Evolutionary conservation across 2,797 vertebrate species (phyloP), one percentile per base, ranked within the genome.

Genomic region (Luscinia luscinia): DNA sequence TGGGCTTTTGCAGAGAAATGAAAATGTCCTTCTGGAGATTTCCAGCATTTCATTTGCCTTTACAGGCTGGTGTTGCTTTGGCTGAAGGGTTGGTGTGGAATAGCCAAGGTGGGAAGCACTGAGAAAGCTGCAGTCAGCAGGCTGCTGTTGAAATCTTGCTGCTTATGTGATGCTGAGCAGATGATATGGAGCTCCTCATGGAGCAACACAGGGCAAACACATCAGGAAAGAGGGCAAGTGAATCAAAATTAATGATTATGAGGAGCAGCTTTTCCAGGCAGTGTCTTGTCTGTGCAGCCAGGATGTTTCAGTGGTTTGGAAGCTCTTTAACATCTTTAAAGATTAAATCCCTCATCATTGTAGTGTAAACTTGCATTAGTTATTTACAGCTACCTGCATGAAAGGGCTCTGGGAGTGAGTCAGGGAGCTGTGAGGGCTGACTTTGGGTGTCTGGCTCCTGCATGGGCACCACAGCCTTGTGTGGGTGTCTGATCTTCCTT

Each of bases 311-410:
- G 89, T 59, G 90, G 89, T 58, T 81, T 92, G 82, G 79, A n/a
- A 40, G 21, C 26, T 89, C 82, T 91, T 77, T 83, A 85, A 85
- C 12, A 7, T 51, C 68, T 87, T 79, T 51, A 41, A 70, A 89
- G 93, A 95, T 92, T 83, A 89, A 91, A 96, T 64, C 40, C 68
- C 62, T 80, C 46, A 24, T 38, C 9, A 0, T 32, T 93, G 75
- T 61, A 78, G n/a, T 75, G 72, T 96, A 95, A 96, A 93, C 90
- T 87, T 58, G 62, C 34, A 4, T 59, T 51, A 78, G 78, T 66
- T 94, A 85, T 95, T 94, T 90, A 94, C 91, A 87, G 84, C 22
- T 91, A 11, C 34, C 0, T 28, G 38, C 75, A 91, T 93, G 84
- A 91, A 95, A 96, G 87, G 49, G 82, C 87, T 89, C 68, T 80